Evolutionary conservation across 2,888 invertebrate species (phyloP), one percentile per base, ranked within the genome.

Genomic region (Dioctria linearis): DNA sequence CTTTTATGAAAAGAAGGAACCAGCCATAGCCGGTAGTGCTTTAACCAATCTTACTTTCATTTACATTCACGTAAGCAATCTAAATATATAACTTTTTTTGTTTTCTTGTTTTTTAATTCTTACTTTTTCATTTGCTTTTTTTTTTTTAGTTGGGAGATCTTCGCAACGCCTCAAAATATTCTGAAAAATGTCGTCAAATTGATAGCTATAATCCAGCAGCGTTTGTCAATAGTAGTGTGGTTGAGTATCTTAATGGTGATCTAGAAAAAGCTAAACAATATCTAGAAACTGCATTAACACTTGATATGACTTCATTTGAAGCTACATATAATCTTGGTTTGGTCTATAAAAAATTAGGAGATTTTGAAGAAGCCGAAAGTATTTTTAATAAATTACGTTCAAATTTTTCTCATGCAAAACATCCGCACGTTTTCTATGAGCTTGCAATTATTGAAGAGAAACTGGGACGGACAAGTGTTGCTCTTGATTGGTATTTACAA

Each of bases 1-100:
- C 87, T 93, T 94, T 82, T 96, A 96, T 86, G 96, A 96, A 87
- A 95, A 95, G 86, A 95, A 95, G 84, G 95, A 95, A 78, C 93
- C 93, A 25, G 95, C 95, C 87, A 94, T 96, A 80, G 94, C 95
- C 3, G 94, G 94, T 83, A 95, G 95, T 51, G 96, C 97, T 0
- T 92, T 95, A 3, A 95, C 94, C 46, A 97, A 97, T 90, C 90
- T 97, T 59, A 94, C 95, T 54, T 96, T 97, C 86, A 93, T 97
- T 83, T 94, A 88, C 71, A 85, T 88, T n/a, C 87, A 87, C 81
- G 88, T 87, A 81, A 86, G 86, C 82, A 59, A 51, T 13, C 65
- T 37, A 37, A 5, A n/a, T 51, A 39, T 71, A 78, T 37, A 78
- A 71, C 5, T 5, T 6, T 25, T 25, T 25, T 25, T 25, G 25